These are phyloP conservation scores for Clupea harengus DNA, from an alignment of 2,113 vertebrate genomes.

Conservation along the genomic window DNA sequence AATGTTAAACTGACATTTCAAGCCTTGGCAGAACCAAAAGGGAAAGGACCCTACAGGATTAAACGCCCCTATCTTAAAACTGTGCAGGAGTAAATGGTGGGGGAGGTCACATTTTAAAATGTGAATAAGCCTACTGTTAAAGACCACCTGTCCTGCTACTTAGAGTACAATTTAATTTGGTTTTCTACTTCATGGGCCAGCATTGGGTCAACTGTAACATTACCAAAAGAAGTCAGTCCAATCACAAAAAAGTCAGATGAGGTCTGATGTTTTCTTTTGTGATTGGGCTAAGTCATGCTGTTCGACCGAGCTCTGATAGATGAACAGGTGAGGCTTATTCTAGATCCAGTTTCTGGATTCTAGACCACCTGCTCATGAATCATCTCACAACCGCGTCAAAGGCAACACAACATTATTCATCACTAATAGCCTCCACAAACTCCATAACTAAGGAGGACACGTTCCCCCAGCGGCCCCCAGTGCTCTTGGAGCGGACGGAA, in stretches of 20 bases:
- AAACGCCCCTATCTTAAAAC: neutral
- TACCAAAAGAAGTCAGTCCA: too few species aligned
- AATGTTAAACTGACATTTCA: too few species aligned
- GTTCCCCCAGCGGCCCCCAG: neutral
- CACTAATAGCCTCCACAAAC: constrained; percentile 25
- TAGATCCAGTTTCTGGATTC: neutral
- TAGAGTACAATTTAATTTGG: too few species aligned
- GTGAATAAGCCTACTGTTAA: neutral
- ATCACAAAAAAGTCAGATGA: too few species aligned
- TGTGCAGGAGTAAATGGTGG: neutral
- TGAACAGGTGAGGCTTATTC: neutral
- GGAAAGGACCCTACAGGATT: too few species aligned
- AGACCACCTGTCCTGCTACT: neutral
- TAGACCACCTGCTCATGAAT: constrained; percentile 6
- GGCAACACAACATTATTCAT: constrained; percentile 24
- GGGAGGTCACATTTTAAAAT: too few species aligned
- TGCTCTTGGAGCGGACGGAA: neutral
- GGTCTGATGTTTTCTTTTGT: too few species aligned
- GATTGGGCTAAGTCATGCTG: neutral
- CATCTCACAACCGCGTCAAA: constrained; percentile 17
- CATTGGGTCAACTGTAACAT: neutral
- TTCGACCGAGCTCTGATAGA: neutral
- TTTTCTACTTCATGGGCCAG: neutral
- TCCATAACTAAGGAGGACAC: constrained; percentile 20
- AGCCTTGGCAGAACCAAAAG: too few species aligned